Conservation (phyloP, 2,888 invertebrate species). For the Dryomyza anilis region DNA sequence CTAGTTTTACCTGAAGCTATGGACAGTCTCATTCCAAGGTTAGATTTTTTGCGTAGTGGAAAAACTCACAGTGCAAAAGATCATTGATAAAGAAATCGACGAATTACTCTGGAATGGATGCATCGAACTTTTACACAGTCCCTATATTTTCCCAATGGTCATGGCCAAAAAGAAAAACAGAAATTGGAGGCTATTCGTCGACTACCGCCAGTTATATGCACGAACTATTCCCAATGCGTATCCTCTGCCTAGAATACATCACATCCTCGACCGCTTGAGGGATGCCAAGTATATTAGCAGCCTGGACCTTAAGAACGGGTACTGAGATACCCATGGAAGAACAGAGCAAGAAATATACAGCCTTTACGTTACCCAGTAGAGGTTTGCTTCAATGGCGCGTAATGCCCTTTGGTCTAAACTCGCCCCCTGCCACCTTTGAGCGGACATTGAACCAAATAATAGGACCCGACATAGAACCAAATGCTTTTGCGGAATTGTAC, state of each 20-base stretch:
- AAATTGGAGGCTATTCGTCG: too few species aligned
- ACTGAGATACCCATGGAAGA: too few species aligned
- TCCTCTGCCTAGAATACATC: too few species aligned
- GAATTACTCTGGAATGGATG: too few species aligned
- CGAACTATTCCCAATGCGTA: too few species aligned
- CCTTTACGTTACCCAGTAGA: background rate
- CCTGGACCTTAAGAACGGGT: too few species aligned
- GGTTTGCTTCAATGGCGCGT: background rate
- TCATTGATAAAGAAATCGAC: background rate
- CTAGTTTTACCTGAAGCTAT: background rate
- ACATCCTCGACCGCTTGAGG: too few species aligned
- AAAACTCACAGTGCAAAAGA: background rate
- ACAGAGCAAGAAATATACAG: background rate
- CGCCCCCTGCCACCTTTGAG: constrained; percentile 1
- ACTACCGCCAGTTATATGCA: background rate
- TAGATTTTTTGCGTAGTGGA: background rate
- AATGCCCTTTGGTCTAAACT: background rate
- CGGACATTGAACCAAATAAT: background rate
- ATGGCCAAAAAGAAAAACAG: background rate
- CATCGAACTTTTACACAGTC: too few species aligned
- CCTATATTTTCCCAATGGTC: too few species aligned
- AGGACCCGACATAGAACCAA: background rate
- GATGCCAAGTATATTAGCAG: background rate
- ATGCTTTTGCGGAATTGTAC: background rate
- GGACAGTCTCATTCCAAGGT: background rate